A percentile compares a stretch with the other conserved stretches of the same genome.
Conservation (phyloP, 2,888 invertebrate genomes). For the Nomada fucata region DNA sequence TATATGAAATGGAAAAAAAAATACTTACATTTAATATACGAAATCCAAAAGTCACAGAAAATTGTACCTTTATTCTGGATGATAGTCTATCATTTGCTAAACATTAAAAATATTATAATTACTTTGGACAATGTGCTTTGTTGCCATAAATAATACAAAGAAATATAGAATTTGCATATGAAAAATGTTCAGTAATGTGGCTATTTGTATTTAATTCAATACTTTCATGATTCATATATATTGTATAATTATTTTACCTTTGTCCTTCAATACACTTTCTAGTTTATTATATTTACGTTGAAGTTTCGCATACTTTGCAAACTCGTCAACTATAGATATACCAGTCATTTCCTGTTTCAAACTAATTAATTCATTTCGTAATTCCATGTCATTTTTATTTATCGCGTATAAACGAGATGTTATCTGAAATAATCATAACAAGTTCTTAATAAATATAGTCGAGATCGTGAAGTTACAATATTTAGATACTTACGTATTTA, state of each 20-base stretch:
- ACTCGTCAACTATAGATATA: conserved; percentile 83
- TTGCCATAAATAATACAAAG: neutral
- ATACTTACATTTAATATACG: conserved; percentile 76
- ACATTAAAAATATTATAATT: conserved; percentile 37
- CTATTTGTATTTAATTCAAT: neutral
- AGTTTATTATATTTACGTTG: conserved; percentile 81
- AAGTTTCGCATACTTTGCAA: conserved; percentile 83
- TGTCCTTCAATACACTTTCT: conserved; percentile 75
- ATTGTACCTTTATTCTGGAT: conserved; percentile 66
- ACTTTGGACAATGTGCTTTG: neutral
- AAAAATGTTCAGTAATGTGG: neutral
- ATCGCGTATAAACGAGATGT: conserved; percentile 66
- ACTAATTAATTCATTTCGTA: conserved; percentile 72
- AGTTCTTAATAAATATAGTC: neutral
- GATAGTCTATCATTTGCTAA: conserved; percentile 66
- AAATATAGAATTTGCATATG: neutral
- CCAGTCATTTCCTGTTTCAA: conserved; percentile 79
- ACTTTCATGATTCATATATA: neutral
- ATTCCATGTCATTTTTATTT: conserved; percentile 63
- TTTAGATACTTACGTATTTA: conserved; percentile 76
- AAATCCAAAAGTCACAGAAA: conserved; percentile 70
- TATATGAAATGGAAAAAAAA: neutral
- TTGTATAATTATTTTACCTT: conserved; percentile 70
- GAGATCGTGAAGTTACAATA: neutral
- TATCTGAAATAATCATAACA: conserved; percentile 66